Evolutionary conservation across 2,113 vertebrate genomes (phyloP).

Genomic region (Cynocephalus volans): DNA sequence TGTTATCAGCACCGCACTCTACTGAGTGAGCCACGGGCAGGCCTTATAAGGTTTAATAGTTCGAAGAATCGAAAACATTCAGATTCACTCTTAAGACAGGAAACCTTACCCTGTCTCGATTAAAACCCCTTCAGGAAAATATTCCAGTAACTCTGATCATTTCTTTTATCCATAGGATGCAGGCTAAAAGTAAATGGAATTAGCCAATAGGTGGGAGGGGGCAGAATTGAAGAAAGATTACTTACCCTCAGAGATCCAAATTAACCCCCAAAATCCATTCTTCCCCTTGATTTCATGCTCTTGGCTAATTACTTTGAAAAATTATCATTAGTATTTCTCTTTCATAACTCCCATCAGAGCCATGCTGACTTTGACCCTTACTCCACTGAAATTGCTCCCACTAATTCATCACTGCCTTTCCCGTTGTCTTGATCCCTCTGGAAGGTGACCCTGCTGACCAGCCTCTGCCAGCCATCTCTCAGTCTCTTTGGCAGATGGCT

Average conservation of each 20-base stretch:
- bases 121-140: not conserved
- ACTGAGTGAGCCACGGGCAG: too few relatives aligned
- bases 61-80: not conserved
- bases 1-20: too few relatives aligned
- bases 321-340: not conserved
- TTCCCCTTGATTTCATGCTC: not conserved
- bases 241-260: not conserved
- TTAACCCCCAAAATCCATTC: not conserved
- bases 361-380: too few relatives aligned
- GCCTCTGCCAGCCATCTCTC: not conserved
- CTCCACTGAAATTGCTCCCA: not conserved
- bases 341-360: not conserved
- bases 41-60: not conserved
- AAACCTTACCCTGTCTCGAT: not conserved
- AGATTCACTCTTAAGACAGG: not conserved
- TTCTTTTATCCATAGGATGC: not conserved
- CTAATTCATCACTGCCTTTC: not conserved
- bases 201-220: not conserved
- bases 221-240: not conserved
- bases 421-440: not conserved
- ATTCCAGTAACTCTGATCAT: not conserved
- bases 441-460: accelerated
- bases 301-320: not conserved
- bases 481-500: not conserved
- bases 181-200: not conserved